These are phyloP conservation scores for Colletes gigas DNA, from an alignment of 1,140 invertebrate genomes.

Conservation along the genomic window DNA sequence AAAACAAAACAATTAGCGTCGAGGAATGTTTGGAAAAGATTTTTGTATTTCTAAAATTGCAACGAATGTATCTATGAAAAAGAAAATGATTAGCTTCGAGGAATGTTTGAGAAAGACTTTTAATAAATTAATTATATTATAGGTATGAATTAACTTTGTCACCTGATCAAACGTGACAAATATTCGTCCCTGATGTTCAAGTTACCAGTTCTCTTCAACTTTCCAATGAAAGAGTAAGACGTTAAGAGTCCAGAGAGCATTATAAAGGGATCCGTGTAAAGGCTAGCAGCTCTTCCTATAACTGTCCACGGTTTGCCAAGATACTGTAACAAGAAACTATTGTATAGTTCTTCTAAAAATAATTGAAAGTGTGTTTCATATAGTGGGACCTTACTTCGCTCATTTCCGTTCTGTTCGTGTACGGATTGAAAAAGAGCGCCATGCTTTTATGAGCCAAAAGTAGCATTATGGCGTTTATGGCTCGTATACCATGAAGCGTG, in stretches of 20 bases:
- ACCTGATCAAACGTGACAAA: constrained; percentile 84
- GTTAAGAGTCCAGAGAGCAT: constrained; percentile 88
- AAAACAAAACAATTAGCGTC: neutral
- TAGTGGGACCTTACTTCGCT: constrained; percentile 79
- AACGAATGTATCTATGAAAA: no score
- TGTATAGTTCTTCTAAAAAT: neutral
- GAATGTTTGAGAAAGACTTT: no score
- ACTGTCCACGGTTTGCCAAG: constrained; percentile 87
- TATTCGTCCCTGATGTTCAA: constrained; percentile 84
- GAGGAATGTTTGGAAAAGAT: no score
- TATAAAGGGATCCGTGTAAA: constrained; percentile 90
- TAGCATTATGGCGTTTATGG: constrained; percentile 85
- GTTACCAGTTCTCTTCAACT: constrained; percentile 82
- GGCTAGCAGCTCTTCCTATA: constrained; percentile 86
- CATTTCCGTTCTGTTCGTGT: constrained; percentile 86
- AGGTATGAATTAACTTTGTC: constrained; percentile 16
- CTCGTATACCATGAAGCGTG: constrained; percentile 86
- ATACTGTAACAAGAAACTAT: constrained; percentile 77
- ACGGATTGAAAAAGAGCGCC: constrained; percentile 87
- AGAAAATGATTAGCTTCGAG: no score
- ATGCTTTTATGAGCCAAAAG: constrained; percentile 88
- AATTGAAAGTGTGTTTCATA: neutral
- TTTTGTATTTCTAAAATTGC: no score
- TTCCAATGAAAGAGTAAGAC: constrained; percentile 84
- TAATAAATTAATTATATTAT: no score